Evolutionary conservation across 2,888 invertebrate genomes (phyloP), one percentile per base, ranked within the genome.

Genomic region (Drosophila parthenogenetica): DNA sequence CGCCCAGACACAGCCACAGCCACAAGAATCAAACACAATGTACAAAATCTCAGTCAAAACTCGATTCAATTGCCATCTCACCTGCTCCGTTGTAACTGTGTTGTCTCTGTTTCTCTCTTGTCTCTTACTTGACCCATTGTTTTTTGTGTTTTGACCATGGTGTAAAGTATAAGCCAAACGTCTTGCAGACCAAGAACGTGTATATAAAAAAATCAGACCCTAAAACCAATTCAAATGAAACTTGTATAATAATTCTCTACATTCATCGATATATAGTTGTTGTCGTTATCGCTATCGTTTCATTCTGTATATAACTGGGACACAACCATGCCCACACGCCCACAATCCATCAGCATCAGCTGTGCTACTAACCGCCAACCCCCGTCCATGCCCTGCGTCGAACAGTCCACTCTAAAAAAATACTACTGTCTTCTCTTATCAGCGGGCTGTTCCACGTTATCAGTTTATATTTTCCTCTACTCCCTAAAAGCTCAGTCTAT

Each of bases 111-210:
- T 60, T 57, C 60, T 39, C 61, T 67, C 14, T 14, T 22, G 13
- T 48, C 5, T 32, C 48, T 32, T 49, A 49, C 48, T 49, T 49
- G 62, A 55, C 73, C 68, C 48, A 37, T 16, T 55, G 32, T 45
- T 19, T 35, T 49, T 75, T 79, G 65, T 76, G 19, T 72, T 79
- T 77, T 77, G 60, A 16, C 46, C 63, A 42, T 69, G 77, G 77
- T 77, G 73, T 60, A 37, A 61, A 63, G 66, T 64, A 35, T 13
- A 77, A 60, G 46, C 45, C 22, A 16, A 60, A 69, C 69, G 51
- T 73, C 79, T 79, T 79, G 79, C 79, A 60, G 79, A 79, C 79
- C 79, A 74, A 79, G 81, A 74, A 77, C 65, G 78, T 79, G 80
- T 79, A 55, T 69, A 66, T 54, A 80, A 71, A 79, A 16, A 37